phyloP scores from a whole-genome alignment of 2,888 invertebrate species.

The Octonoba sinensis region DNA sequence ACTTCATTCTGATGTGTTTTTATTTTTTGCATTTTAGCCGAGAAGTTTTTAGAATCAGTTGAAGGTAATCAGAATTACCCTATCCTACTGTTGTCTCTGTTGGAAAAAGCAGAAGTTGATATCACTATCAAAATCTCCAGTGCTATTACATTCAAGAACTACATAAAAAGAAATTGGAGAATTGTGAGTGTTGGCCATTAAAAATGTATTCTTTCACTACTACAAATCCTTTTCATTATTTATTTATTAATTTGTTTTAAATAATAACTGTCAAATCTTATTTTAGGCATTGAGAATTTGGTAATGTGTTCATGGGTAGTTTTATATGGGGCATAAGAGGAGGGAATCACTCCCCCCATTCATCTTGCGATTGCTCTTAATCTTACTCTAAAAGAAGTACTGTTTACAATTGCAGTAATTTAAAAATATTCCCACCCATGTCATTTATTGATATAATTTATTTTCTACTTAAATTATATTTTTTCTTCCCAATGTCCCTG shows the following conservation, averaged over 20 bases:
- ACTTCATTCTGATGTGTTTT: neutral
- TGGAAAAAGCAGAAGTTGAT: conserved; percentile 82
- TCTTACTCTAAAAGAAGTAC: too few relatives aligned
- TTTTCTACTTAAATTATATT: too few relatives aligned
- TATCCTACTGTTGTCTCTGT: conserved; percentile 84
- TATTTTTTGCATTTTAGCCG: conserved; percentile 77
- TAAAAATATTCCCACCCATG: too few relatives aligned
- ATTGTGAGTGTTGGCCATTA: conserved; percentile 79
- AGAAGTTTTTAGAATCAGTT: conserved; percentile 89
- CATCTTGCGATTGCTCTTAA: too few relatives aligned
- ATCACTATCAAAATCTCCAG: conserved; percentile 88
- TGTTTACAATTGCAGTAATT: too few relatives aligned
- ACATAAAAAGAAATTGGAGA: conserved; percentile 94
- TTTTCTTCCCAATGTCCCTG: too few relatives aligned
- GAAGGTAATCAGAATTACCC: conserved; percentile 93
- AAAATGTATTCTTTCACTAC: too few relatives aligned
- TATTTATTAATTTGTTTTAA: neutral
- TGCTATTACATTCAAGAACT: conserved; percentile 96
- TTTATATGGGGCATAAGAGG: too few relatives aligned
- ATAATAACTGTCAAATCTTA: neutral
- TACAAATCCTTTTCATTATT: too few relatives aligned
- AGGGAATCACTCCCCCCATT: too few relatives aligned
- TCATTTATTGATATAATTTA: too few relatives aligned
- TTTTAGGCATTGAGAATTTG: neutral
- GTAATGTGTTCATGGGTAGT: too few relatives aligned